Base-by-base conservation (phyloP, 1,140 invertebrate genomes). In the Dendroctonus valens region DNA sequence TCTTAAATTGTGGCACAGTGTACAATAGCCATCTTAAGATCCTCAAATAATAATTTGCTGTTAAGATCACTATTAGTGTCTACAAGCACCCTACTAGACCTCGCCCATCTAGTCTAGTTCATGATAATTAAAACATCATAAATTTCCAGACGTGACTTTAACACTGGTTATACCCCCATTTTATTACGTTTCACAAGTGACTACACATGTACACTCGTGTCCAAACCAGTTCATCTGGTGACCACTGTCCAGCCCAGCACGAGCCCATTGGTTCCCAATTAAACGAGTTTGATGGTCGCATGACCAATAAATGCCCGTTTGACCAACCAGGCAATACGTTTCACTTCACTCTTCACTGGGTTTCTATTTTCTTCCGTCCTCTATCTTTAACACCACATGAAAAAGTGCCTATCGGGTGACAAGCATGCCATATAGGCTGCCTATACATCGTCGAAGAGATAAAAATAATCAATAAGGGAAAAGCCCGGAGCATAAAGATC, bases 211-310 rank as follows among this genome's bases (percentile, higher is more conserved):
- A 64, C 14, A 44, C 65, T 42, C 55, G 61, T 46, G 57, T 49
- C 38, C 46, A 67, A 67, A 66, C 62, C 51, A 66, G 57, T 65
- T 41, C 26, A 41, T 67, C 51, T 59, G 50, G 60, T 76, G 74
- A 75, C 75, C 74, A 73, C 55, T 73, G 76, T 73, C 76, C 74
- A 68, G 73, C 73, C 70, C 76, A 76, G 75, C 76, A 76, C 74
- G 76, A 76, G 75, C 72, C 72, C 67, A 76, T 76, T 70, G 69
- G 68, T 59, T 61, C 58, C 59, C 65, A 69, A 72, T 72, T 67
- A 72, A 26, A 26, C 26, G 26, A 26, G 26, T 26, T 26, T 26
- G 26, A 26, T 26, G 26, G 26, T 26, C 26, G 26, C 26, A 1
- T 26, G 26, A 1, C 26, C 26, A 26, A 26, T 26, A 26, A 26